Evolutionary conservation across 2,113 vertebrate genomes (phyloP).

Genomic region (Crotalus viridis): DNA sequence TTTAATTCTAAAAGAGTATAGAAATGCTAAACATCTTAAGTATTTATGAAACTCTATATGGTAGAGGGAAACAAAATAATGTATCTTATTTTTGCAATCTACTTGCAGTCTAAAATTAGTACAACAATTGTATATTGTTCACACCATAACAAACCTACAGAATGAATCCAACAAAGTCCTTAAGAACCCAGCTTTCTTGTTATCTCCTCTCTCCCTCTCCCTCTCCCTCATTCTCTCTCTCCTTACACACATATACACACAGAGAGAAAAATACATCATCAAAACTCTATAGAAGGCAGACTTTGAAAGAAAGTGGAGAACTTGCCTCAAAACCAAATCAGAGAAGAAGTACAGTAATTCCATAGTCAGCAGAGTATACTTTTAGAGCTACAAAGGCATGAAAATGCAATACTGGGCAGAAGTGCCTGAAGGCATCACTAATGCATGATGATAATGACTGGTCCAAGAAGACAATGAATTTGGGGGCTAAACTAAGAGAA

Average conservation of each 20-base stretch:
- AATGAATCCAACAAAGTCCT: conserved; percentile 63
- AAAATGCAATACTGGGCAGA: conserved; percentile 78
- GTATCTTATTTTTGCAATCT: conserved; percentile 54
- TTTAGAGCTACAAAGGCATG: conserved; percentile 73
- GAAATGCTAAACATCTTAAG: neutral
- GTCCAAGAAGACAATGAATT: conserved; percentile 92
- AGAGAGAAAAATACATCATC: conserved; percentile 37
- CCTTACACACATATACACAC: no score
- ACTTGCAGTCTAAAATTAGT: conserved; percentile 60
- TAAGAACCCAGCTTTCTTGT: conserved; percentile 33
- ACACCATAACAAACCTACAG: conserved; percentile 67
- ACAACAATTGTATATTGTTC: conserved; percentile 42
- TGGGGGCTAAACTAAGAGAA: conserved; percentile 79
- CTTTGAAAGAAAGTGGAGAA: conserved; percentile 73
- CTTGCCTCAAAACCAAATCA: conserved; percentile 78
- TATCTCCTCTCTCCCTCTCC: neutral
- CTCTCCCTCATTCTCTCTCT: neutral
- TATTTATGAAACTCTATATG: conserved; percentile 1
- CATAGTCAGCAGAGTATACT: conserved; percentile 75
- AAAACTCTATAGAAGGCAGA: conserved; percentile 69
- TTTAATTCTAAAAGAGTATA: neutral
- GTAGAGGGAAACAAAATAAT: neutral
- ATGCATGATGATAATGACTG: conserved; percentile 93
- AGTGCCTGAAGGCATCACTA: conserved; percentile 82
- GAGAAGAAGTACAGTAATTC: conserved; percentile 79